Percentiles rank a stretch among this genome's conserved stretches.
phyloP scores from a whole-genome alignment of 2,888 invertebrate species.

The Abscondita cerata region DNA sequence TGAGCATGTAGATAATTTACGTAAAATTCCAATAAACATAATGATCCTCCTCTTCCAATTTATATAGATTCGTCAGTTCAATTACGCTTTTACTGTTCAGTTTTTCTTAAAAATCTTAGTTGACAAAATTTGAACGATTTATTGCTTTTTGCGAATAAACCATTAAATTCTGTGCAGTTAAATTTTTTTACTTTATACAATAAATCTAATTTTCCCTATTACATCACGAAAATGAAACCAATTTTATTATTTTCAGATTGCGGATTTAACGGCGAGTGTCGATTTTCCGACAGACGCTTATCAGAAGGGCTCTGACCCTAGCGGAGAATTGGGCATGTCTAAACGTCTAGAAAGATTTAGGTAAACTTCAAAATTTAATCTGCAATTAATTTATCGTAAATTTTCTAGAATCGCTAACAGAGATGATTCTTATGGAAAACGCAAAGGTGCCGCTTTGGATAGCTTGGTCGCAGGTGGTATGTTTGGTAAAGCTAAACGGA shows the following conservation, averaged over 20 bases:
- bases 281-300: neutral
- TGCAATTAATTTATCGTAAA: neutral
- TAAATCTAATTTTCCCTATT: too few relatives aligned
- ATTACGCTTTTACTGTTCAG: too few relatives aligned
- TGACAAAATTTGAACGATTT: too few relatives aligned
- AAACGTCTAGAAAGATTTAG: neutral
- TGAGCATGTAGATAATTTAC: too few relatives aligned
- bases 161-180: too few relatives aligned
- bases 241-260: conserved; percentile 4
- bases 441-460: conserved; percentile 35
- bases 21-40: too few relatives aligned
- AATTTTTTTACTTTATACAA: too few relatives aligned
- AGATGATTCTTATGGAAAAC: conserved; percentile 25
- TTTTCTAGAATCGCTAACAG: conserved; percentile 22
- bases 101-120: too few relatives aligned
- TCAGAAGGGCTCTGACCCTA: neutral
- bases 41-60: too few relatives aligned
- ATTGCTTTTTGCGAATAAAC: too few relatives aligned
- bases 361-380: neutral
- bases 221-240: too few relatives aligned
- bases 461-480: conserved; percentile 40
- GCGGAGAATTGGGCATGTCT: neutral
- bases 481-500: conserved; percentile 38
- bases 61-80: too few relatives aligned
- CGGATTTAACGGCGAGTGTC: neutral